phyloP scores from a whole-genome alignment of 2,113 vertebrate species.

The Eupsittula cactorum region DNA sequence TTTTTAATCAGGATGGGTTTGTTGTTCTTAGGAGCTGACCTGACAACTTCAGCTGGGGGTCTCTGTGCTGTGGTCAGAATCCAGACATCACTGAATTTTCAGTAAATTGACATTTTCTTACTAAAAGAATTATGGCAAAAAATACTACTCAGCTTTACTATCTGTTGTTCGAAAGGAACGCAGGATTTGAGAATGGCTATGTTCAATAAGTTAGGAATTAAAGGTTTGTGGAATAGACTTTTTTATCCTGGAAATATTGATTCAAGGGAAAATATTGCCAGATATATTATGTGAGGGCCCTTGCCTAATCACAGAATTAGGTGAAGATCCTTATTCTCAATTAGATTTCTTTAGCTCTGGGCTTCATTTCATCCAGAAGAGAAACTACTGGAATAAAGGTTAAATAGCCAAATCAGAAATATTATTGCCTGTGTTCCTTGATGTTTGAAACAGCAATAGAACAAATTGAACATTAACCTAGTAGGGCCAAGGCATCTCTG shows the following conservation, averaged over 20 bases:
- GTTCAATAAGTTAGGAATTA: neutral
- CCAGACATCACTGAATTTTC: neutral
- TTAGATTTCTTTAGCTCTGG: constrained; percentile 9
- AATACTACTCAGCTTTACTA: neutral
- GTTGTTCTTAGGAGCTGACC: neutral
- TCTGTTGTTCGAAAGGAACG: neutral
- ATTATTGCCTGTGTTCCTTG: constrained; percentile 27
- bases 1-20: neutral
- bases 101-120: neutral
- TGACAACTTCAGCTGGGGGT: neutral
- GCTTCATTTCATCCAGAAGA: constrained; percentile 18
- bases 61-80: neutral
- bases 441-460: constrained; percentile 47
- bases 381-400: constrained; percentile 52
- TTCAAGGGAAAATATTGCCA: neutral
- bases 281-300: neutral
- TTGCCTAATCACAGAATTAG: neutral
- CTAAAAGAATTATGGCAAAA: neutral
- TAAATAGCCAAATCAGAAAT: constrained; percentile 55
- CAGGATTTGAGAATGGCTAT: neutral
- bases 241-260: neutral
- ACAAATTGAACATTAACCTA: constrained; percentile 60
- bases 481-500: constrained; percentile 13
- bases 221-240: neutral
- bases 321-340: neutral